Evolutionary conservation across 2,113 vertebrate genomes (phyloP).

Genomic region (Corynorhinus townsendii): DNA sequence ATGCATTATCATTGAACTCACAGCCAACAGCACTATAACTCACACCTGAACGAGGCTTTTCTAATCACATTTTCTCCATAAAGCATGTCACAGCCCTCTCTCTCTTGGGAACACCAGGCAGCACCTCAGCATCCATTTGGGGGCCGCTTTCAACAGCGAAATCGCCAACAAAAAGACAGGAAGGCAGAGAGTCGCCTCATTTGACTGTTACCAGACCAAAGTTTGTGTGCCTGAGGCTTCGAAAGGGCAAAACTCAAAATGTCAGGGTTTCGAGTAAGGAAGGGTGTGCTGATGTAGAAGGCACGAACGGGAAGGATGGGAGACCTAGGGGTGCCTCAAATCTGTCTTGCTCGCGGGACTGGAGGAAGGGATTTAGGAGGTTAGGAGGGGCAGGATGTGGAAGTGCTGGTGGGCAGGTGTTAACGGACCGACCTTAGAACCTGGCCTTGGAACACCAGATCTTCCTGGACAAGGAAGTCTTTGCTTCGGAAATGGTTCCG

Average conservation of each 20-base stretch:
- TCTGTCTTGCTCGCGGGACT: not conserved
- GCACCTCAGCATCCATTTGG: not conserved
- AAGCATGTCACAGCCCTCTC: not conserved
- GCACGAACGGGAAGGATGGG: not conserved
- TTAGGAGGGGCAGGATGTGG: not conserved
- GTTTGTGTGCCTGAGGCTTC: not conserved
- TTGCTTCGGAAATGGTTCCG: not conserved
- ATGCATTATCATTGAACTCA: not conserved
- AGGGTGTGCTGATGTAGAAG: not conserved
- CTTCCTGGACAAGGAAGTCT: not conserved
- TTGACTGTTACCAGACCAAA: not conserved
- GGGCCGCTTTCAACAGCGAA: not conserved
- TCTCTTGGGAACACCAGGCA: not conserved
- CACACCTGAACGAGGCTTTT: not conserved
- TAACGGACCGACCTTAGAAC: not conserved
- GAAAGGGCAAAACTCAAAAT: not conserved
- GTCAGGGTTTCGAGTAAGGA: not conserved
- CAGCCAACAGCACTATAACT: not conserved
- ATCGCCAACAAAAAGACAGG: not conserved
- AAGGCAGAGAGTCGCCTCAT: not conserved
- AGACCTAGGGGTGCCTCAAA: not conserved
- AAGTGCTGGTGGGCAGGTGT: not conserved
- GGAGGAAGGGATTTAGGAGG: not conserved
- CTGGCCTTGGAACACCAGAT: not conserved
- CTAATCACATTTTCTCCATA: not conserved